Percentiles rank a stretch among this genome's conserved stretches.
phyloP scores from a whole-genome alignment of 2,113 vertebrate genomes.

The Aspidoscelis tigris region DNA sequence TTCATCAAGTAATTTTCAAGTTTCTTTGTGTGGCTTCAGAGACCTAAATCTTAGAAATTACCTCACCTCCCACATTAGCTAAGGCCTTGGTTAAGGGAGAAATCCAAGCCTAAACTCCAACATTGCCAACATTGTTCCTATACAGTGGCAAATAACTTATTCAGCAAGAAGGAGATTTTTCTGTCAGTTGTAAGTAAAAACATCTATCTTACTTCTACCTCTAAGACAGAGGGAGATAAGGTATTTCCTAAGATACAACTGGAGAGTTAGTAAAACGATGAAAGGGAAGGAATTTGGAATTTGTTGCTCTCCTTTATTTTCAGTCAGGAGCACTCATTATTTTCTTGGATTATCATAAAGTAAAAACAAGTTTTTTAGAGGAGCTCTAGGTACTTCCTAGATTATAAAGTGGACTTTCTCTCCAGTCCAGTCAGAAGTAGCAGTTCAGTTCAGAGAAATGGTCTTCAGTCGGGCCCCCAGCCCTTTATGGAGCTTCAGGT shows the following conservation, averaged over 20 bases:
- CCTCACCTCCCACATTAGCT: no score
- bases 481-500: no score
- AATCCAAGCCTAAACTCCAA: not conserved
- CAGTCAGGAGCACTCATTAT: no score
- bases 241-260: not conserved
- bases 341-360: no score
- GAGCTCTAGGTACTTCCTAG: no score
- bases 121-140: not conserved
- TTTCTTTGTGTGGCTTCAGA: not conserved
- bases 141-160: not conserved
- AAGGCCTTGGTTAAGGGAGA: not conserved
- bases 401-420: no score
- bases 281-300: not conserved
- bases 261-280: no score
- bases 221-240: not conserved
- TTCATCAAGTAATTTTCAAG: not conserved
- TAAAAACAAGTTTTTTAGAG: no score
- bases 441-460: no score
- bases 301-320: no score
- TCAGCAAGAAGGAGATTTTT: not conserved
- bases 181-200: not conserved
- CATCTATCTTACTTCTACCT: not conserved
- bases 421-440: no score
- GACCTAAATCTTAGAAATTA: not conserved
- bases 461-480: no score